A percentile compares a stretch with the other conserved stretches of the same genome.
Conservation (phyloP, 30 jellyfish, hydroid and myxozoan species). For the Turritopsis dohrnii region DNA sequence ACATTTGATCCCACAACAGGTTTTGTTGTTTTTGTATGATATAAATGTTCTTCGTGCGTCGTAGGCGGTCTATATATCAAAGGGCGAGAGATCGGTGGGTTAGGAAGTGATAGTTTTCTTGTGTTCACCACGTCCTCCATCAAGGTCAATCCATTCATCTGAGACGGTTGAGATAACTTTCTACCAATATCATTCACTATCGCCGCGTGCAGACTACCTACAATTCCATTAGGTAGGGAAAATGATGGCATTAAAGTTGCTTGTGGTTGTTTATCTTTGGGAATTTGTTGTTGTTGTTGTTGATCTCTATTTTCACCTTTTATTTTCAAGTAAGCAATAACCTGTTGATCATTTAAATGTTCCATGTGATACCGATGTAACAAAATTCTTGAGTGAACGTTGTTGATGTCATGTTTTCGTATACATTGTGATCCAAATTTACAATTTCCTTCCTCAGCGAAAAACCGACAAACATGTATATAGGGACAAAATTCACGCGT, state of each 20-base stretch:
- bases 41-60: background rate
- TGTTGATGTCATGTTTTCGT: constrained; percentile 63
- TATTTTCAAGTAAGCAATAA: constrained; percentile 27
- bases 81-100: constrained; percentile 24
- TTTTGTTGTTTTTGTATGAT: background rate
- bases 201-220: constrained; percentile 16
- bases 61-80: background rate
- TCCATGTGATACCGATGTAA: constrained; percentile 51
- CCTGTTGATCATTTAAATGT: constrained; percentile 32
- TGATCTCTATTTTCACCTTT: constrained; percentile 35
- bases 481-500: constrained; percentile 82
- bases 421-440: constrained; percentile 87
- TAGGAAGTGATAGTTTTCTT: constrained; percentile 31
- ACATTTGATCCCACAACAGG: background rate
- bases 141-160: constrained; percentile 16
- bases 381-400: constrained; percentile 45
- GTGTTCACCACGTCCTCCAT: constrained; percentile 9
- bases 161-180: constrained; percentile 33
- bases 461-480: constrained; percentile 81
- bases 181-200: constrained; percentile 9
- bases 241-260: constrained; percentile 13
- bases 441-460: constrained; percentile 81
- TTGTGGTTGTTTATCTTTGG: constrained; percentile 1
- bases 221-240: constrained; percentile 27
- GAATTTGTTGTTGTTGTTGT: background rate